Percentiles rank a stretch among this genome's conserved stretches.
Evolutionary conservation across 2,888 invertebrate genomes (phyloP).

Genomic region (Drosophila testacea): DNA sequence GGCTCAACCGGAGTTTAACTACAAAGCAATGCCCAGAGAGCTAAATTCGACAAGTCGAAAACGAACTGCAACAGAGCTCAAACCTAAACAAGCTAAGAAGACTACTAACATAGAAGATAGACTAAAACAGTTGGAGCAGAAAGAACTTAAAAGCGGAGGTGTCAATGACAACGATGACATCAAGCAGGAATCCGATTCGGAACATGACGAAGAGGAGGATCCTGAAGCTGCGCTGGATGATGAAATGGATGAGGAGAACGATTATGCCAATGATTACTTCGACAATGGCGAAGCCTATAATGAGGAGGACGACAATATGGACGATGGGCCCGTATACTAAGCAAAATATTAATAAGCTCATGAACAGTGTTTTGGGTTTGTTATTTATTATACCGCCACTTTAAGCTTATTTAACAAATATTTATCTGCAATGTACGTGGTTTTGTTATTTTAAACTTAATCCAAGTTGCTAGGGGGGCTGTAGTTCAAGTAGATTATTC

Average conservation of each 20-base stretch:
- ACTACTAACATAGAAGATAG: conserved; percentile 83
- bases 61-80: conserved; percentile 56
- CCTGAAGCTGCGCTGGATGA: conserved; percentile 87
- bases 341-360: conserved; percentile 37
- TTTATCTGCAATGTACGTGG: conserved; percentile 49
- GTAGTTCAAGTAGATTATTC: conserved; percentile 88
- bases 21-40: conserved; percentile 88
- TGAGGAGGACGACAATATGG: conserved; percentile 94
- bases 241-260: conserved; percentile 95
- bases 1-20: conserved; percentile 84
- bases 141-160: conserved; percentile 86
- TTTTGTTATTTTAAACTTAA: conserved; percentile 77
- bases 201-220: conserved; percentile 80
- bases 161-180: conserved; percentile 87
- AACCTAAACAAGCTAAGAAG: conserved; percentile 65
- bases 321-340: conserved; percentile 92
- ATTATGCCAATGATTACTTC: conserved; percentile 94
- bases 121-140: conserved; percentile 89
- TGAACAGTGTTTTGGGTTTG: conserved; percentile 42
- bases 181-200: conserved; percentile 87
- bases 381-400: conserved; percentile 72
- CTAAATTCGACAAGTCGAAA: conserved; percentile 82
- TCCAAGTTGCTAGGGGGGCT: conserved; percentile 87
- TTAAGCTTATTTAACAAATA: conserved; percentile 72
- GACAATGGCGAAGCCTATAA: conserved; percentile 95